Evolutionary conservation across 2,113 vertebrate genomes (phyloP).

Genomic region (Dolichallabes microphthalmus): DNA sequence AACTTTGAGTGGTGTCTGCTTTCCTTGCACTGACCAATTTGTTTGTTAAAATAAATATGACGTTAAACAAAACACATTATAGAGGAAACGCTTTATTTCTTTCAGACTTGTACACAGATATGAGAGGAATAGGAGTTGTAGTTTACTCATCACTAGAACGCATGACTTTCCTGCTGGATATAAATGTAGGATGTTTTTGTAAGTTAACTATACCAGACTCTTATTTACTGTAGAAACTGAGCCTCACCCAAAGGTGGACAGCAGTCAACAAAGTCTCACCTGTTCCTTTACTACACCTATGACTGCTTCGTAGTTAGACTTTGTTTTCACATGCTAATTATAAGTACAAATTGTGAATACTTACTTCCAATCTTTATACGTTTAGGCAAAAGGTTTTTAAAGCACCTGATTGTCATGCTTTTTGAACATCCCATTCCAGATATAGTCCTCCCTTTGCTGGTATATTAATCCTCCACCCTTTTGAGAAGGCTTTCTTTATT

Average conservation of each 20-base stretch:
- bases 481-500: not conserved
- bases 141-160: not conserved
- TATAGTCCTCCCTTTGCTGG: not conserved
- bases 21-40: not conserved
- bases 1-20: not conserved
- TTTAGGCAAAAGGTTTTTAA: not conserved
- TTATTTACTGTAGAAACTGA: not conserved
- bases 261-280: not conserved
- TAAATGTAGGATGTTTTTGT: not conserved
- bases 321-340: not conserved
- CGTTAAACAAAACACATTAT: not conserved
- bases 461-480: not conserved
- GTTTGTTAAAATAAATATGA: not conserved
- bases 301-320: not conserved
- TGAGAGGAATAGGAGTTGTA: not conserved
- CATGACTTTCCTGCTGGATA: not conserved
- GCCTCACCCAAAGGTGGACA: not conserved
- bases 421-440: not conserved
- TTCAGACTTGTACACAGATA: not conserved
- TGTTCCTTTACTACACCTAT: not conserved
- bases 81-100: not conserved
- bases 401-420: not conserved
- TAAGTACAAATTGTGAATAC: not conserved
- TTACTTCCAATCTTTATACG: not conserved
- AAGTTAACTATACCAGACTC: not conserved